Conservation (phyloP, 2,888 invertebrate species). For the Macaria liturata region DNA sequence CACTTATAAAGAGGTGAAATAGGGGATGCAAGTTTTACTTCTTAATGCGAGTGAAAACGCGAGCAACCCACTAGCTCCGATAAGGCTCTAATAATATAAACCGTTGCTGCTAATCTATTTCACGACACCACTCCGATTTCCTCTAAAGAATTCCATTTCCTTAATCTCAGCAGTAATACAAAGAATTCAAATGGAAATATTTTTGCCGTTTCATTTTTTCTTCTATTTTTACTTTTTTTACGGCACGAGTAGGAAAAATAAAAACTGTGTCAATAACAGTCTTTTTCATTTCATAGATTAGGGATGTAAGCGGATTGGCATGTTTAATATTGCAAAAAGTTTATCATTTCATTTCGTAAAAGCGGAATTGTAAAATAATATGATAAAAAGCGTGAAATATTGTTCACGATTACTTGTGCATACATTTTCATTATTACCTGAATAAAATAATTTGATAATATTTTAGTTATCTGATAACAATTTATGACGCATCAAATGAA, state of each 20-base stretch:
- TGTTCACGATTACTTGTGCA: too few species aligned
- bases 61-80: too few species aligned
- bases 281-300: conserved; percentile 4
- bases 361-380: too few species aligned
- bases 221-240: conserved; percentile 2
- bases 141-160: conserved; percentile 46
- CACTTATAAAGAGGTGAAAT: too few species aligned
- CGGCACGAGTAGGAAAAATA: not conserved
- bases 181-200: conserved; percentile 43
- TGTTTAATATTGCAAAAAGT: conserved; percentile 1
- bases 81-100: too few species aligned
- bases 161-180: conserved; percentile 47
- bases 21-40: too few species aligned
- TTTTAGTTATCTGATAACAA: too few species aligned
- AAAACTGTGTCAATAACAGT: conserved; percentile 5
- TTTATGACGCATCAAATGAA: too few species aligned
- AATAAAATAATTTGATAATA: too few species aligned
- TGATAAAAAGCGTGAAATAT: too few species aligned
- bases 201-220: conserved; percentile 26
- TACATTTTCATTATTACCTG: too few species aligned
- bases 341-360: not conserved
- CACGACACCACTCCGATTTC: conserved; percentile 11
- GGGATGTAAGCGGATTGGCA: conserved; percentile 6
- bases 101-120: conserved; percentile 1
- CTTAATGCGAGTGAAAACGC: too few species aligned